Conservation (phyloP, 2,888 invertebrate genomes). For the Drosophila crucigera region DNA sequence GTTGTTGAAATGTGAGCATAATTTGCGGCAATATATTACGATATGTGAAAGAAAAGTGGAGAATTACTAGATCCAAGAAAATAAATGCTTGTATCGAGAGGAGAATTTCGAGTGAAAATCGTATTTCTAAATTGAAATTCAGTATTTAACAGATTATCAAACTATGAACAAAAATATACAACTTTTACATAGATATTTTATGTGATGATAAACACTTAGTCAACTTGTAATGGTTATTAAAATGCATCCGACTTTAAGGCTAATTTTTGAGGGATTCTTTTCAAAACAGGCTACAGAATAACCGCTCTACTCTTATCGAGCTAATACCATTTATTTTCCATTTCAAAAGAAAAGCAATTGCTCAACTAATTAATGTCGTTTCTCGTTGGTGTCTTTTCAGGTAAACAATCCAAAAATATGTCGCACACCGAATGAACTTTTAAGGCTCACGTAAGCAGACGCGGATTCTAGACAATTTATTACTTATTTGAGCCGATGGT, state of each 20-base stretch:
- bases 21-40: neutral
- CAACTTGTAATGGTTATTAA: neutral
- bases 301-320: neutral
- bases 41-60: neutral
- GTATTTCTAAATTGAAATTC: neutral
- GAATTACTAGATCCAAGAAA: neutral
- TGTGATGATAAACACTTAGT: neutral
- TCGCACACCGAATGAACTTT: slow-evolving; percentile 30
- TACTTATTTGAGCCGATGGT: slow-evolving; percentile 33
- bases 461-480: slow-evolving; percentile 34
- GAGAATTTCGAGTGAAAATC: neutral
- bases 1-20: neutral
- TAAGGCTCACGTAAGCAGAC: slow-evolving; percentile 23
- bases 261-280: neutral
- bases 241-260: too few relatives aligned
- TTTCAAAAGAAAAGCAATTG: slow-evolving; percentile 5
- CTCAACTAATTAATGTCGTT: slow-evolving; percentile 19
- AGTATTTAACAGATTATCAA: neutral
- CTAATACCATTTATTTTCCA: neutral
- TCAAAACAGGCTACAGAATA: neutral
- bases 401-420: slow-evolving; percentile 42
- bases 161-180: neutral
- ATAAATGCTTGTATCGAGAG: neutral
- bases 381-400: slow-evolving; percentile 35
- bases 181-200: neutral